Evolutionary conservation across 2,113 vertebrate species (phyloP).

Genomic region (Eupsittula cactorum): DNA sequence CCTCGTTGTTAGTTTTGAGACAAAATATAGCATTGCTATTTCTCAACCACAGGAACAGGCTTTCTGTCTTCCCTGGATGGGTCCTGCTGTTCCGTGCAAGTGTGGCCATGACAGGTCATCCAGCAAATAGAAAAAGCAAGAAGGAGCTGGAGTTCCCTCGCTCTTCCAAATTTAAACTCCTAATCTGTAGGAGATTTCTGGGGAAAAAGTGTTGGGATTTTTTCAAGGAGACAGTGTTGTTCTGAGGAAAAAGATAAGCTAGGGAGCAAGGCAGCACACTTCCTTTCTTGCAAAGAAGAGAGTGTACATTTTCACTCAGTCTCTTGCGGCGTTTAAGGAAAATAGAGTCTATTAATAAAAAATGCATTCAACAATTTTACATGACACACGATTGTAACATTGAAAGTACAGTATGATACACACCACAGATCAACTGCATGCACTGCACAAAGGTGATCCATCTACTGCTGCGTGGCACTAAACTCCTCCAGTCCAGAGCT

Average conservation of each 20-base stretch:
- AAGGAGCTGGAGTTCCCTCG: not conserved
- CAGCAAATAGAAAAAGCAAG: not conserved
- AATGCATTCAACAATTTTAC: not conserved
- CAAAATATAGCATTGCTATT: not conserved
- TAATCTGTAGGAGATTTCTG: not conserved
- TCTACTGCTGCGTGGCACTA: rapidly evolving
- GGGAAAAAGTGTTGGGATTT: not conserved
- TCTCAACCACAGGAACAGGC: not conserved
- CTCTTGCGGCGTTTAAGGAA: not conserved
- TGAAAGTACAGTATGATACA: not conserved
- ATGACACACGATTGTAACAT: not conserved
- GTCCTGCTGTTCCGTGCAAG: not conserved
- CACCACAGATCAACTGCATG: not conserved
- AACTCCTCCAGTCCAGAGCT: not conserved
- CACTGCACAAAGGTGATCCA: not conserved
- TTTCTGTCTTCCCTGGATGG: not conserved
- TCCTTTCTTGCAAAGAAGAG: not conserved
- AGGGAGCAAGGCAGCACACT: not conserved
- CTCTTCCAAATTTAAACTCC: not conserved
- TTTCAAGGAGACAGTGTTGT: not conserved
- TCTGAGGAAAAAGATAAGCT: not conserved
- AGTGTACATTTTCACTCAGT: rapidly evolving
- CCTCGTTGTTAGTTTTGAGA: not conserved
- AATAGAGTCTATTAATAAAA: not conserved
- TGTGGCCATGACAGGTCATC: rapidly evolving